Conservation (phyloP, 2,797 vertebrate genomes). For the Myripristis murdjan region DNA sequence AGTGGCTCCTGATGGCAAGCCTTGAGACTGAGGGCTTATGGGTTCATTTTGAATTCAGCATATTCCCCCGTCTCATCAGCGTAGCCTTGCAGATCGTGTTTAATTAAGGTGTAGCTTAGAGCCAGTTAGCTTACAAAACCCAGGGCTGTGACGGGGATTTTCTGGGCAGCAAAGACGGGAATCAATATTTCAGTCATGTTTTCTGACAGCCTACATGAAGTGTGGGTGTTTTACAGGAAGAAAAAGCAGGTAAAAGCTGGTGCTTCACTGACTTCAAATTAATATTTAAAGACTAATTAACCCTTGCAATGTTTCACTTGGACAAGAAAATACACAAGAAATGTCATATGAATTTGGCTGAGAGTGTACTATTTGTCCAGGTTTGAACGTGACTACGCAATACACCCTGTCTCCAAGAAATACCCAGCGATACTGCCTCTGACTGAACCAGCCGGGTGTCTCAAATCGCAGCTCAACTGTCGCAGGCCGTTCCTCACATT, state of each 20-base stretch:
- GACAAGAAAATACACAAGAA: too few species aligned
- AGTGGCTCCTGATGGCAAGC: not conserved
- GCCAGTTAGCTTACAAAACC: constrained; percentile 9
- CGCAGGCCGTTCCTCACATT: constrained; percentile 1
- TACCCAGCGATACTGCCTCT: not conserved
- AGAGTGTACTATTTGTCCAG: not conserved
- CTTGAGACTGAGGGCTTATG: not conserved
- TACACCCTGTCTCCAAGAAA: not conserved
- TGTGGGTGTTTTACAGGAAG: not conserved
- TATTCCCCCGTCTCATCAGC: not conserved
- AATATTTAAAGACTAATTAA: too few species aligned
- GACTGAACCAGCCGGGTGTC: not conserved
- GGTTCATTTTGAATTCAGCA: constrained; percentile 9
- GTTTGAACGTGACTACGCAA: not conserved
- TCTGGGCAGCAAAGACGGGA: constrained; percentile 13
- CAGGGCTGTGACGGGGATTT: not conserved
- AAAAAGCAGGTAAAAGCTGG: too few species aligned
- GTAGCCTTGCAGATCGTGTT: constrained; percentile 16
- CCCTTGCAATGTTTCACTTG: too few species aligned
- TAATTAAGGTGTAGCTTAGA: constrained; percentile 30
- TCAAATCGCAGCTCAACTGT: not conserved
- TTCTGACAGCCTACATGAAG: not conserved
- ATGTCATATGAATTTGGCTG: too few species aligned
- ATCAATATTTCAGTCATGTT: constrained; percentile 21
- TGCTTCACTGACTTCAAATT: too few species aligned